Base-by-base conservation (phyloP, 2,888 invertebrate species). In the Drosophila barbarae region DNA sequence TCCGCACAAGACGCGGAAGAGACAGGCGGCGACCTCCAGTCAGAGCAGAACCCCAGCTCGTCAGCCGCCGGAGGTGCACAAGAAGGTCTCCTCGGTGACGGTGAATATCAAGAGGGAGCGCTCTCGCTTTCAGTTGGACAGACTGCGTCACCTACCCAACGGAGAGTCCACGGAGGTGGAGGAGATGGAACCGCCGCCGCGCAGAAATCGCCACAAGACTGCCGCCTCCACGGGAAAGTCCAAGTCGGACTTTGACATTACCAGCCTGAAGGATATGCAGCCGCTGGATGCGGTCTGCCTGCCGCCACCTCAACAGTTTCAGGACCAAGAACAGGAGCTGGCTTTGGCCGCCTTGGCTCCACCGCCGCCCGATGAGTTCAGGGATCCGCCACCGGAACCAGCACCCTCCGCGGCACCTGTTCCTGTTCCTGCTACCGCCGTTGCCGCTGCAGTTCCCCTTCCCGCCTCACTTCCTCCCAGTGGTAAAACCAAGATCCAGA, bases 231-330 rank as follows among this genome's bases (percentile, higher is more conserved):
- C 60, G 55, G 84, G 80, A 56, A 93, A 92, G 86, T 92, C 92
- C 2, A 92, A 90, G 84, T 93, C 93, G 12, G 92, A 92, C 79
- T 89, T 93, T 30, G 91, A 93, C 81, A 88, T 93, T 28, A 90
- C 91, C 36, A 91, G 91, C 73, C 90, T 91, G 56, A 90, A 90
- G 51, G 91, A 92, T 66, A 91, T 92, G 73, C 92, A 91, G 87
- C 92, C 93, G 39, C 93, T 94, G 82, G 94, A 95, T 76, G 93
- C 94, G 84, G 91, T 94, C 1, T 90, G 92, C 30, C 88, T 94
- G 66, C 89, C 94, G 53, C 95, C 95, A 30, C 96, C 96, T 1
- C 96, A 96, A 2, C 94, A 95, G 85, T 95, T 95, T 89, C 96
- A 96, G 84, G 92, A 95, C 87, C 95, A 95, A 89, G 93, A 93